These are phyloP conservation scores for Cyclophora albipunctata DNA, from an alignment of 2,888 invertebrate genomes.

Conservation along the genomic window DNA sequence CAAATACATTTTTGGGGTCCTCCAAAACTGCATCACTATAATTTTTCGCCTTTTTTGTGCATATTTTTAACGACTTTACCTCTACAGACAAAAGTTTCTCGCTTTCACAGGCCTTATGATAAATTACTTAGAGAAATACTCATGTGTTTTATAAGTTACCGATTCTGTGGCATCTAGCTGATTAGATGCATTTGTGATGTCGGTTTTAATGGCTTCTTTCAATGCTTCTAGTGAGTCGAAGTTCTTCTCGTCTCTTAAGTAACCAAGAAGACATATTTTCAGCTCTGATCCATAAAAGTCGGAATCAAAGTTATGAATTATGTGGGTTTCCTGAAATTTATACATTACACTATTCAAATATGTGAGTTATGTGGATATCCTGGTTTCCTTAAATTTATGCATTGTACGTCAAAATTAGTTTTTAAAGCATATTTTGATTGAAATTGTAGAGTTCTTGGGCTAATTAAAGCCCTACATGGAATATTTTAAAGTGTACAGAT, in stretches of 20 bases:
- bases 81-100: too few species aligned
- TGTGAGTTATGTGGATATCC: too few species aligned
- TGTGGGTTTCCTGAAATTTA: constrained; percentile 88
- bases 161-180: constrained; percentile 75
- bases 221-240: constrained; percentile 86
- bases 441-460: too few species aligned
- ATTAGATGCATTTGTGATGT: constrained; percentile 81
- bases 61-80: too few species aligned
- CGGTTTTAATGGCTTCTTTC: constrained; percentile 84
- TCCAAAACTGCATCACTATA: background rate
- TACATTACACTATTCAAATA: too few species aligned
- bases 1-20: too few species aligned
- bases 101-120: too few species aligned
- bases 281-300: constrained; percentile 92
- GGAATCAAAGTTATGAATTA: constrained; percentile 85
- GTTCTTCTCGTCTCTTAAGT: constrained; percentile 88
- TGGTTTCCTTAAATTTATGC: too few species aligned
- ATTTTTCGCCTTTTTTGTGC: background rate
- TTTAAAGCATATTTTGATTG: too few species aligned
- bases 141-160: constrained; percentile 60
- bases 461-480: too few species aligned
- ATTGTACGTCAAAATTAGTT: too few species aligned
- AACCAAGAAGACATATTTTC: constrained; percentile 87
- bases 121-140: constrained; percentile 56
- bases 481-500: too few species aligned